Conservation (phyloP, 1,140 invertebrate genomes). For the Drosophila nikananu region DNA sequence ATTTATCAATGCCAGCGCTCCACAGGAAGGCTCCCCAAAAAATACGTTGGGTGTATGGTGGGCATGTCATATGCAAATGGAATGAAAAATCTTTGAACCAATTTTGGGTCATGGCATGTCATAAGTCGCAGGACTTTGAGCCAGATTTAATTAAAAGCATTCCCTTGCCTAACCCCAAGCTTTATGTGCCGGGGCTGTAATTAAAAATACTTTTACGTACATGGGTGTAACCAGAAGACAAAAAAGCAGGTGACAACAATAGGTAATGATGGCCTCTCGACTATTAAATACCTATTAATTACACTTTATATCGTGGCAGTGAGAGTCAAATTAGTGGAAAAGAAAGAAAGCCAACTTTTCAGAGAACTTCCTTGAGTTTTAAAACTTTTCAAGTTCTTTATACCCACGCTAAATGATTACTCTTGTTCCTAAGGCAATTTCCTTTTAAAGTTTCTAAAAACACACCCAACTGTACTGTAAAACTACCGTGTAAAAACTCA, state of each 20-base stretch:
- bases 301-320: background rate
- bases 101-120: constrained; percentile 53
- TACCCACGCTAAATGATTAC: background rate
- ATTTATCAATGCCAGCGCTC: constrained; percentile 69
- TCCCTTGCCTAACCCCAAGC: constrained; percentile 28
- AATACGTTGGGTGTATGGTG: constrained; percentile 1
- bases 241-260: constrained; percentile 42
- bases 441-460: background rate
- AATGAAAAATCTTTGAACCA: constrained; percentile 37
- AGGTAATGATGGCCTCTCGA: background rate
- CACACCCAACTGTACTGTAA: background rate
- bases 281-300: constrained; percentile 1
- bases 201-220: constrained; percentile 64
- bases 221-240: constrained; percentile 32
- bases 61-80: constrained; percentile 53
- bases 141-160: constrained; percentile 54
- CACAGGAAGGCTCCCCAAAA: constrained; percentile 19
- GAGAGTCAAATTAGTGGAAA: too few species aligned
- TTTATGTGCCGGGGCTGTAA: constrained; percentile 57
- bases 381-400: background rate
- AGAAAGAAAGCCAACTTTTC: background rate
- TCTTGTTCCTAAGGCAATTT: background rate
- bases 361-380: background rate
- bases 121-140: constrained; percentile 34
- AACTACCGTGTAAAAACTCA: constrained; percentile 20